Evolutionary conservation across 2,888 invertebrate genomes (phyloP), one percentile per base, ranked within the genome.

Genomic region (Sialis lutaria): DNA sequence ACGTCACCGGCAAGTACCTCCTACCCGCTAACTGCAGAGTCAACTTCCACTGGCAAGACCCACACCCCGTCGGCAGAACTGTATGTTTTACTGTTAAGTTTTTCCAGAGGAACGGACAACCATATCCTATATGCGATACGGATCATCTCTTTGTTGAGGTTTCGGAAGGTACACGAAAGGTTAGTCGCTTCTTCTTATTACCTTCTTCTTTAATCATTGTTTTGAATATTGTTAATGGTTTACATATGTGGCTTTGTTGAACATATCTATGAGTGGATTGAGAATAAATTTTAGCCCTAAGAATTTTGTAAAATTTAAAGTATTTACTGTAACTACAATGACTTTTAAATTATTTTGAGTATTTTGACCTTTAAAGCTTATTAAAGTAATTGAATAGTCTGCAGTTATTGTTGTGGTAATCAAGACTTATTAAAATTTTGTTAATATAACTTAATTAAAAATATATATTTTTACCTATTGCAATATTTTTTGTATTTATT

Each of bases 61-160:
- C 91, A 12, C 82, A 86, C 57, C 69, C 78, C 9, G 93, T 93
- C 30, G 93, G 92, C 40, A 87, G 83, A 64, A 90, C 90, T 33
- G 86, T 91, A 75, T 86, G 87, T 61, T 92, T 93, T 68, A 82
- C 81, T 48, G 85, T 92, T 55, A 72, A 84, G 72, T 91, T 91
- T 70, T 90, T 77, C 70, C 90, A 91, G 68, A 79, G 90, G 53
- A 92, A 92, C 65, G 90, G 92, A 30, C 87, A 89, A 63, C 88
- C 92, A 53, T 93, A 92, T 72, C 91, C 91, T 54, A 84, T 93
- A 62, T 90, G 90, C 68, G 89, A 90, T 72, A 86, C 86, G 51
- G 93, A 93, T 68, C 83, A 87, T 63, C 77, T 93, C 54, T 75
- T 82, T 56, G 84, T 92, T 54, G 83, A 86, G 68, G 88, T 93